phyloP scores from a whole-genome alignment of 2,113 vertebrate genomes.

The Australoheros scitulus region DNA sequence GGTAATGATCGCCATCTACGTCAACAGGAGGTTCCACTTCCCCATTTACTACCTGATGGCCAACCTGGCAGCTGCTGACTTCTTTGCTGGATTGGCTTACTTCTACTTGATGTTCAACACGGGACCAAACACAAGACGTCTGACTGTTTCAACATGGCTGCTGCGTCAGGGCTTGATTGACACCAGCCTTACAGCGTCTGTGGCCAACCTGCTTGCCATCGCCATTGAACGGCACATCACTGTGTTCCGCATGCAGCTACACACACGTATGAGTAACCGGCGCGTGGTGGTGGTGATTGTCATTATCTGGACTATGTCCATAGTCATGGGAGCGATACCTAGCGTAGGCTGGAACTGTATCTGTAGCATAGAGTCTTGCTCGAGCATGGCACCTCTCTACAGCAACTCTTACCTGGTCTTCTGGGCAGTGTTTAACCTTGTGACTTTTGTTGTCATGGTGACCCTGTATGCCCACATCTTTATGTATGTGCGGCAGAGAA shows the following conservation, averaged over 20 bases:
- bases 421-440: slow-evolving; percentile 98
- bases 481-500: slow-evolving; percentile 96
- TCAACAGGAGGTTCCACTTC: slow-evolving; percentile 98
- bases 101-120: slow-evolving; percentile 99
- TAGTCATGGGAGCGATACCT: slow-evolving; percentile 96
- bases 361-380: slow-evolving; percentile 90
- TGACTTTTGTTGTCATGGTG: slow-evolving; percentile 98
- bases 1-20: slow-evolving; percentile 98
- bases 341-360: slow-evolving; percentile 99
- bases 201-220: slow-evolving; percentile 95
- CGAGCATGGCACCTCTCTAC: slow-evolving; percentile 98
- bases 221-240: slow-evolving; percentile 99
- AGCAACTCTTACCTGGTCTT: slow-evolving; percentile 98
- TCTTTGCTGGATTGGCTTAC: slow-evolving; percentile 98
- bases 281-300: slow-evolving; percentile 97
- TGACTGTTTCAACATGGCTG: slow-evolving; percentile 96
- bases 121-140: slow-evolving; percentile 93
- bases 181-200: slow-evolving; percentile 95
- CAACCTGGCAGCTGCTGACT: slow-evolving; percentile 97
- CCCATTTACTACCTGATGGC: slow-evolving; percentile 99
- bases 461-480: slow-evolving; percentile 99
- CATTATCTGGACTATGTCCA: slow-evolving; percentile 99
- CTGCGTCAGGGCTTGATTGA: slow-evolving; percentile 98
- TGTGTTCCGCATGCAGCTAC: slow-evolving; percentile 98
- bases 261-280: slow-evolving; percentile 98